Evolutionary conservation across 2,797 vertebrate species (phyloP).

Genomic region (Brotula barbata): DNA sequence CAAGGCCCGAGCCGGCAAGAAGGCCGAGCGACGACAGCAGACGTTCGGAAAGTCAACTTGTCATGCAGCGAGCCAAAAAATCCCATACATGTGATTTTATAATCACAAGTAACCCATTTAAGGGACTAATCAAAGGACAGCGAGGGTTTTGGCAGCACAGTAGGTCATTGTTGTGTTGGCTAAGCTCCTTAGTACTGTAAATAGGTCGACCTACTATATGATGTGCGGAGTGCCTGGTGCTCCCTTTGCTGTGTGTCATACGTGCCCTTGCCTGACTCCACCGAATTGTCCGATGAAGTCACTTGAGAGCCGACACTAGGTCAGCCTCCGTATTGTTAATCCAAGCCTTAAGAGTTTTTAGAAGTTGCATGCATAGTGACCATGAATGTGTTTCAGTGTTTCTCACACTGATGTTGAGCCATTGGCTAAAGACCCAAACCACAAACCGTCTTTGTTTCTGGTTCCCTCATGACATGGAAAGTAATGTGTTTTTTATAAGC

Average conservation of each 20-base stretch:
- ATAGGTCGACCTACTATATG: constrained; percentile 66
- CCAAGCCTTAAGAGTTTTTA: constrained; percentile 36
- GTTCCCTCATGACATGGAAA: constrained; percentile 58
- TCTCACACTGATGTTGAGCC: constrained; percentile 43
- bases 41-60: constrained; percentile 46
- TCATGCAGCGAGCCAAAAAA: constrained; percentile 52
- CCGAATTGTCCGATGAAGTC: constrained; percentile 19
- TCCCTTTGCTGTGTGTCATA: constrained; percentile 33
- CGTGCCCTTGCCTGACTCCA: constrained; percentile 13
- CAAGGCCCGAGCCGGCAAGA: constrained; percentile 23
- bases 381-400: constrained; percentile 16
- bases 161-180: constrained; percentile 56
- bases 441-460: constrained; percentile 47
- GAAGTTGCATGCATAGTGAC: constrained; percentile 34
- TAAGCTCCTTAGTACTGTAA: constrained; percentile 73
- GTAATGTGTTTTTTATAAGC: constrained; percentile 63
- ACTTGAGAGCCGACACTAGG: constrained; percentile 18
- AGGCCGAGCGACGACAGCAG: constrained; percentile 31
- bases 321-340: constrained; percentile 46
- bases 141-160: constrained; percentile 60
- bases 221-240: constrained; percentile 67
- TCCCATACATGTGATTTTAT: constrained; percentile 73
- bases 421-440: constrained; percentile 35
- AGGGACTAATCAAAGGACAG: constrained; percentile 61
- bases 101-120: constrained; percentile 70